Conservation (phyloP, 2,797 vertebrate genomes). For the Knipowitschia caucasica region DNA sequence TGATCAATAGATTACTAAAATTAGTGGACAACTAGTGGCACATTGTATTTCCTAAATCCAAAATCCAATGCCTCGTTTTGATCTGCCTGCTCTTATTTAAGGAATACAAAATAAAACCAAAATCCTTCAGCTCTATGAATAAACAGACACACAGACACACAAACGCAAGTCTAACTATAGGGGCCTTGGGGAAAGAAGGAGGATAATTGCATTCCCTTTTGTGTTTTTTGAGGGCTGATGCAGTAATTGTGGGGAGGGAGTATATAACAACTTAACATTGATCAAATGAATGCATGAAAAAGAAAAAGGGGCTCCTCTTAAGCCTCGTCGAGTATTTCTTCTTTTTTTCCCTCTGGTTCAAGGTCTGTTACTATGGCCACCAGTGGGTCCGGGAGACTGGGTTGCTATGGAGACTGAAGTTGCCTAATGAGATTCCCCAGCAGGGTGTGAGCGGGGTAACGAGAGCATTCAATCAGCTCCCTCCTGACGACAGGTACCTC, state of each 20-base stretch:
- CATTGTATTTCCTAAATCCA: too few relatives aligned
- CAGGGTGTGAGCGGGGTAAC: conserved; percentile 61
- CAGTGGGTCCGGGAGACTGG: conserved; percentile 51
- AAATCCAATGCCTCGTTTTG: too few relatives aligned
- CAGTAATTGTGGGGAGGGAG: neutral
- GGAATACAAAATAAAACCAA: too few relatives aligned
- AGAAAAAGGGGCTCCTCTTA: neutral
- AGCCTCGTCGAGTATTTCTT: conserved; percentile 6
- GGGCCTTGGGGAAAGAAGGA: neutral
- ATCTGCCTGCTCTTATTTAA: too few relatives aligned
- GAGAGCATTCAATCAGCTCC: conserved; percentile 57
- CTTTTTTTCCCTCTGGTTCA: conserved; percentile 30
- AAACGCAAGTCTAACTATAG: too few relatives aligned
- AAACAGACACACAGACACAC: too few relatives aligned
- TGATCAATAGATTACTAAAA: too few relatives aligned
- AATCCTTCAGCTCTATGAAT: too few relatives aligned
- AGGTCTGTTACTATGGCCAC: conserved; percentile 68
- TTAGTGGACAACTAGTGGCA: too few relatives aligned
- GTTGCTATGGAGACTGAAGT: conserved; percentile 68
- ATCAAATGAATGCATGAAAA: conserved; percentile 1
- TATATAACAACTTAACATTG: neutral
- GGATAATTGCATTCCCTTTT: neutral
- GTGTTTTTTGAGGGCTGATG: neutral
- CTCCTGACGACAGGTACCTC: conserved; percentile 51
- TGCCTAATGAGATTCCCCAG: conserved; percentile 72